phyloP scores from a whole-genome alignment of 2,888 invertebrate genomes.

The Eucriotettix oculatus region DNA sequence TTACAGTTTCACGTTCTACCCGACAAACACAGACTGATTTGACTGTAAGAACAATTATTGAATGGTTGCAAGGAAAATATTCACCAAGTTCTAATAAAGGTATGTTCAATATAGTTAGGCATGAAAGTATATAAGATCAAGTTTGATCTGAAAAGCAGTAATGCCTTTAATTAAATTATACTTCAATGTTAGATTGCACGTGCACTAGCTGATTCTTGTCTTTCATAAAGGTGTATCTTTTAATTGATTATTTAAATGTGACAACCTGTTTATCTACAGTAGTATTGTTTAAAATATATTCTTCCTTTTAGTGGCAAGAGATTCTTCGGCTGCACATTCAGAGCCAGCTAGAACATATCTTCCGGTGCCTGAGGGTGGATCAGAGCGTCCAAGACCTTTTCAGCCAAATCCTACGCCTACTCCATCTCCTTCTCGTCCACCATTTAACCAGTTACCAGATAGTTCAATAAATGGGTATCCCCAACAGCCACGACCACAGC shows the following conservation, averaged over 20 bases:
- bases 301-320: not conserved
- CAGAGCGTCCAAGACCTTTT: conserved; percentile 12
- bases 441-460: not conserved
- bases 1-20: not conserved
- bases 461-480: conserved; percentile 2
- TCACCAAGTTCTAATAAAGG: not conserved
- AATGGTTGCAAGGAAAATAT: conserved; percentile 53
- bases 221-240: too few species aligned
- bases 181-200: too few species aligned
- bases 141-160: too few species aligned
- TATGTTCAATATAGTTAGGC: not conserved
- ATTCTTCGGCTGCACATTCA: conserved; percentile 1
- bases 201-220: too few species aligned
- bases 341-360: conserved; percentile 29
- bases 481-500: conserved; percentile 7
- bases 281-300: not conserved
- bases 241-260: too few species aligned
- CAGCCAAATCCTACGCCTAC: conserved; percentile 16
- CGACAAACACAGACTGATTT: conserved; percentile 33
- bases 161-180: too few species aligned
- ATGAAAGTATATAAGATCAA: too few species aligned
- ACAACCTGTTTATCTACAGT: too few species aligned
- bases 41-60: conserved; percentile 56
- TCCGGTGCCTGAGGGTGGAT: conserved; percentile 16
- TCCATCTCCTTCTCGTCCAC: not conserved